These are phyloP conservation scores for Ditylenchus weischeri DNA, from an alignment of 2,888 invertebrate species.

Conservation along the genomic window DNA sequence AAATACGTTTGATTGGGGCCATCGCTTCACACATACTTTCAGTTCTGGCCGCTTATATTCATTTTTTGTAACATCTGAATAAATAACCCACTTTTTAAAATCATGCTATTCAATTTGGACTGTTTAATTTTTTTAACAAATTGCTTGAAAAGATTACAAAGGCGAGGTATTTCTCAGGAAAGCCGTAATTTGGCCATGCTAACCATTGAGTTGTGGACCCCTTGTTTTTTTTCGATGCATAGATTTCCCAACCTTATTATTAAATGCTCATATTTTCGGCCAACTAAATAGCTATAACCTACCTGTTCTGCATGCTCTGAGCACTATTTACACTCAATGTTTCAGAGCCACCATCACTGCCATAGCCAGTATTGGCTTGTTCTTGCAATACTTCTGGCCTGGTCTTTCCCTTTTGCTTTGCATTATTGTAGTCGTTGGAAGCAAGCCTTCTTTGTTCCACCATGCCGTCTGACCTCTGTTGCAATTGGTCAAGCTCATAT, in stretches of 20 bases:
- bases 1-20: no score
- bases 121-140: no score
- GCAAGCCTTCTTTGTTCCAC: constrained; percentile 5
- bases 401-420: constrained; percentile 31
- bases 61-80: no score
- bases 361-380: constrained; percentile 46
- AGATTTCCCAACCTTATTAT: background rate
- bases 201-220: no score
- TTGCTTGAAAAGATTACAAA: no score
- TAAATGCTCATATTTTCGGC: background rate
- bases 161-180: no score
- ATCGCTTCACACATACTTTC: no score
- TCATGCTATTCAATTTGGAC: no score
- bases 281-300: background rate
- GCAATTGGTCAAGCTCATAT: background rate
- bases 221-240: background rate
- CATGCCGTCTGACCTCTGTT: background rate
- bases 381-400: constrained; percentile 38
- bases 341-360: constrained; percentile 54
- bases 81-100: no score
- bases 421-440: constrained; percentile 6
- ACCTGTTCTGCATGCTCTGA: constrained; percentile 48
- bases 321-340: constrained; percentile 55
- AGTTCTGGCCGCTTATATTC: no score
- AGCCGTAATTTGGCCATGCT: no score